Conservation (phyloP, 2,888 invertebrate genomes). For the Dicranocentrus wangi region DNA sequence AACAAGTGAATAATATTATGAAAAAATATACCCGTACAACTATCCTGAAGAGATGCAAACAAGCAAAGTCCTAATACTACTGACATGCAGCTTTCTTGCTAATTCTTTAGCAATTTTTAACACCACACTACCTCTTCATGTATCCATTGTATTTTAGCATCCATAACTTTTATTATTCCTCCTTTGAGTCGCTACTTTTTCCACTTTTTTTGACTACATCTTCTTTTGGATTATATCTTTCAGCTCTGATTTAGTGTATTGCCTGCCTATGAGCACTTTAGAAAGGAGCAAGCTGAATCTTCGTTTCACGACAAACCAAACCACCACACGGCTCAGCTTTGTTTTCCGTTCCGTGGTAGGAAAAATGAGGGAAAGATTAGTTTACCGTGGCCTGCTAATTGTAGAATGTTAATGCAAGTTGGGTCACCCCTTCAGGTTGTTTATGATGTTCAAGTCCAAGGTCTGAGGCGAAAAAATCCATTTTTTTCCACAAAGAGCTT, state of each 20-base stretch:
- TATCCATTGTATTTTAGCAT: background rate
- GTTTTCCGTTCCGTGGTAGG: too few species aligned
- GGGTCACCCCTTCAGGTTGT: slow-evolving; percentile 67
- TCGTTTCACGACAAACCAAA: too few species aligned
- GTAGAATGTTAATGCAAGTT: slow-evolving; percentile 56
- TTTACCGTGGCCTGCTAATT: slow-evolving; percentile 51
- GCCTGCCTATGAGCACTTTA: background rate
- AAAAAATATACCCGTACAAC: too few species aligned
- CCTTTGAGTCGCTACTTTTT: slow-evolving; percentile 39
- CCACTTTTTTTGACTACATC: slow-evolving; percentile 29
- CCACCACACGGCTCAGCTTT: too few species aligned
- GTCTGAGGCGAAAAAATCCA: slow-evolving; percentile 54
- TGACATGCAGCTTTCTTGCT: background rate
- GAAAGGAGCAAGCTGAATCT: too few species aligned
- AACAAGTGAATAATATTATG: too few species aligned
- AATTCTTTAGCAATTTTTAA: background rate
- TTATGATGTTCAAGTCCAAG: slow-evolving; percentile 70
- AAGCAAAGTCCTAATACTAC: background rate
- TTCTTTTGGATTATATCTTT: slow-evolving; percentile 55
- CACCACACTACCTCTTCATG: background rate
- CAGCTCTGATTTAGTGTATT: slow-evolving; percentile 24
- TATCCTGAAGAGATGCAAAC: slow-evolving; percentile 10
- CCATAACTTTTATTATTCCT: slow-evolving; percentile 44
- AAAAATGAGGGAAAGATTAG: slow-evolving; percentile 18
- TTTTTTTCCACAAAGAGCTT: slow-evolving; percentile 36